Percentiles rank a stretch among this genome's conserved stretches.
These are phyloP conservation scores for Fragum whitleyi DNA, from an alignment of 2,888 invertebrate genomes.

Conservation along the genomic window DNA sequence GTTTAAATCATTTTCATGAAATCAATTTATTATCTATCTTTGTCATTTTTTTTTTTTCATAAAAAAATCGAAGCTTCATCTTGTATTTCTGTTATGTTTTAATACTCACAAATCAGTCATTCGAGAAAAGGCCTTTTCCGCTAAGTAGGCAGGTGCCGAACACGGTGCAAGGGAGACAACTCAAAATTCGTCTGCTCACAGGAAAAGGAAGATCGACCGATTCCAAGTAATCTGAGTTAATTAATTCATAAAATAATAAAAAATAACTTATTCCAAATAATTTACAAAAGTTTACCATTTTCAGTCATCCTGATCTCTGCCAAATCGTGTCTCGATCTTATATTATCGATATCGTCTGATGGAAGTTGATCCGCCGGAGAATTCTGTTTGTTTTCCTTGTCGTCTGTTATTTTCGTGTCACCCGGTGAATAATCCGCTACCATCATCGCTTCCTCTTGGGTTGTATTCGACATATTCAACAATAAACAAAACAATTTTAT, in stretches of 20 bases:
- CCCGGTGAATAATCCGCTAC: conserved; percentile 76
- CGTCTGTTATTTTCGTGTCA: conserved; percentile 58
- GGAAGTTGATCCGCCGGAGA: conserved; percentile 34
- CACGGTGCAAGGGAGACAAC: background rate
- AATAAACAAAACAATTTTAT: conserved; percentile 49
- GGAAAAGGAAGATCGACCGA: too few species aligned
- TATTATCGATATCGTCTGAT: conserved; percentile 54
- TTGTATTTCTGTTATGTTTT: too few species aligned
- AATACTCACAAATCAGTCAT: too few species aligned
- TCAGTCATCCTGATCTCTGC: conserved; percentile 17
- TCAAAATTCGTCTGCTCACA: background rate
- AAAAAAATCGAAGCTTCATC: too few species aligned
- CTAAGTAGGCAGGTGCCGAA: background rate
- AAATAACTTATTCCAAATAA: too few species aligned
- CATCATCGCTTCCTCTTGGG: conserved; percentile 68
- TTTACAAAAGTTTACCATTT: too few species aligned
- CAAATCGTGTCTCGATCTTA: background rate
- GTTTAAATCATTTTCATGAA: too few species aligned
- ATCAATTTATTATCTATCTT: too few species aligned
- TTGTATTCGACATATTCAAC: conserved; percentile 58
- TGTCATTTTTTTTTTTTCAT: too few species aligned
- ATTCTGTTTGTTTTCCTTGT: conserved; percentile 50
- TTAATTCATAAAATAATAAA: too few species aligned
- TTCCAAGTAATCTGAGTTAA: too few species aligned
- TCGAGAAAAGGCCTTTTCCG: too few species aligned